These are phyloP conservation scores for Sebastes minor DNA, from an alignment of 2,797 vertebrate species.

Conservation along the genomic window DNA sequence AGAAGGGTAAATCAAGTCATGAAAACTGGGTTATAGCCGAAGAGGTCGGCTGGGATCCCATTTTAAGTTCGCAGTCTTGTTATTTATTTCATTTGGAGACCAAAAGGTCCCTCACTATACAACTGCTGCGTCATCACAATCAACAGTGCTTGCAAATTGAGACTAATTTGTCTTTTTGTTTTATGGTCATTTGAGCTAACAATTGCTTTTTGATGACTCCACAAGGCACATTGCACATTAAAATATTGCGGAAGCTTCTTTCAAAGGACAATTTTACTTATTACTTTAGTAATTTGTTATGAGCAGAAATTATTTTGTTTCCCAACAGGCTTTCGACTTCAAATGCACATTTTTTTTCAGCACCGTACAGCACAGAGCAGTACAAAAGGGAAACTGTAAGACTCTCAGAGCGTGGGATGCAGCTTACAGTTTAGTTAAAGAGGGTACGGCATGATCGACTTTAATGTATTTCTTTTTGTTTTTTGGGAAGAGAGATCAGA, in stretches of 20 bases:
- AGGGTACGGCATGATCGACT: too few species aligned
- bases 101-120: background rate
- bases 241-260: background rate
- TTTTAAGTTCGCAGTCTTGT: background rate
- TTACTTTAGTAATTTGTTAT: background rate
- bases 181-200: conserved; percentile 13
- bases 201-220: conserved; percentile 19
- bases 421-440: too few species aligned
- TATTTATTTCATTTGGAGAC: conserved; percentile 14
- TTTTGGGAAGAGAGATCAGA: background rate
- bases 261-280: background rate
- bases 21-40: conserved; percentile 21
- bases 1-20: conserved; percentile 22
- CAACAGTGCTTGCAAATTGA: background rate
- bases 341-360: background rate
- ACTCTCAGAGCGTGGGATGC: too few species aligned
- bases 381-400: background rate
- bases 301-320: background rate
- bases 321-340: background rate
- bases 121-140: conserved; percentile 40
- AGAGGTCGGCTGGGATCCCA: conserved; percentile 18
- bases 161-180: conserved; percentile 21
- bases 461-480: too few species aligned
- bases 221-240: conserved; percentile 15
- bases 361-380: background rate